Conservation (phyloP, 2,797 vertebrate genomes). For the Anas acuta region DNA sequence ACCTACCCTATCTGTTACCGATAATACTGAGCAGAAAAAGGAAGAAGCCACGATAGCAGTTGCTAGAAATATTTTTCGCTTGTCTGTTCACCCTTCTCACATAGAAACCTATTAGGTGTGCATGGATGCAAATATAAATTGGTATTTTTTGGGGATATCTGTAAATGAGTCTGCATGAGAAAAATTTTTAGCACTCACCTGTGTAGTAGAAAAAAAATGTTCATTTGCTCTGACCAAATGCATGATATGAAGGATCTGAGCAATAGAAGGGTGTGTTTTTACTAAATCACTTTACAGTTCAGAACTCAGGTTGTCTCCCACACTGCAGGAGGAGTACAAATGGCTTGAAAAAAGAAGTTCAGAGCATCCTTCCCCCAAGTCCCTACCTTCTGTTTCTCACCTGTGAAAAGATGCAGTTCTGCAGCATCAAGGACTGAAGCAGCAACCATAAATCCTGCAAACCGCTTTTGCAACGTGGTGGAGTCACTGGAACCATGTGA, state of each 20-base stretch:
- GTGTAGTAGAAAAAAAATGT: neutral
- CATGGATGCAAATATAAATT: neutral
- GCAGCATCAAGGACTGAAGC: neutral
- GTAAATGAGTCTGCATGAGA: neutral
- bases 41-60: neutral
- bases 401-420: neutral
- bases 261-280: neutral
- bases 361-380: neutral
- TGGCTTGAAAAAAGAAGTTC: neutral
- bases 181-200: neutral
- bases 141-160: neutral
- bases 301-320: neutral
- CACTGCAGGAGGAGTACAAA: neutral
- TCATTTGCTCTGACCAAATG: neutral
- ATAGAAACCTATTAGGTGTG: neutral
- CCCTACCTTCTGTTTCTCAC: neutral
- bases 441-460: neutral
- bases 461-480: accelerated
- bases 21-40: neutral
- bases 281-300: neutral
- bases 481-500: neutral
- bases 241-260: accelerated
- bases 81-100: neutral
- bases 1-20: neutral
- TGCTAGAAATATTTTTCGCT: neutral